phyloP scores from a whole-genome alignment of 2,888 invertebrate species.

The Lochmaea crataegi region DNA sequence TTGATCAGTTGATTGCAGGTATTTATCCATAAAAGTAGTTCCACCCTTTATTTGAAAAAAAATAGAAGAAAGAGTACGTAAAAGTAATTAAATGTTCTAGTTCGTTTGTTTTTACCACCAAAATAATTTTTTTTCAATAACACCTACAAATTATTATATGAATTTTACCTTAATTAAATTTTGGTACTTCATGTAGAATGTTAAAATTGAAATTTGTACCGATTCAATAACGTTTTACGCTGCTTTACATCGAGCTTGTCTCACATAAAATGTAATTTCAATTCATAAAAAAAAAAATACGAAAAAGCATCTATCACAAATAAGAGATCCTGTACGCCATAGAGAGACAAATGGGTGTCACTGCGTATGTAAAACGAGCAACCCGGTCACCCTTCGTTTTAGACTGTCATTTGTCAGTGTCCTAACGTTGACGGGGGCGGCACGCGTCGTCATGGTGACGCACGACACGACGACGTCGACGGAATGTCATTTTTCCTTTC shows the following conservation, averaged over 20 bases:
- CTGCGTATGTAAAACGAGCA: conserved; percentile 67
- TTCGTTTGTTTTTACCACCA: too few species aligned
- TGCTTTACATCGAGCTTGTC: not conserved
- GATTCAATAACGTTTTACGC: not conserved
- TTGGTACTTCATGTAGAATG: not conserved
- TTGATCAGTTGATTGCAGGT: too few species aligned
- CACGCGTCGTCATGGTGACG: conserved; percentile 56
- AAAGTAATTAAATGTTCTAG: too few species aligned
- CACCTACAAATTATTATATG: too few species aligned
- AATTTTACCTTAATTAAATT: too few species aligned
- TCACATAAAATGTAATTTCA: not conserved
- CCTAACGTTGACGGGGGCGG: conserved; percentile 61
- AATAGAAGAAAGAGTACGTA: too few species aligned
- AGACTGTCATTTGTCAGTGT: conserved; percentile 67
- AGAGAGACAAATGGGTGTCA: conserved; percentile 67
- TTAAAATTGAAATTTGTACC: not conserved
- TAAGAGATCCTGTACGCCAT: conserved; percentile 42
- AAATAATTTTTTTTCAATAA: not conserved
- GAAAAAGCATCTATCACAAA: conserved; percentile 12
- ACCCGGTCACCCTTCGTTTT: conserved; percentile 63
- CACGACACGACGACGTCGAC: conserved; percentile 51
- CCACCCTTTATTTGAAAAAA: too few species aligned
- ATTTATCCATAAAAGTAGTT: too few species aligned
- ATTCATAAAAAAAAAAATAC: too few species aligned
- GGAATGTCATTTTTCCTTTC: conserved; percentile 47